Conservation (phyloP, 2,113 vertebrate genomes). For the Lathamus discolor region DNA sequence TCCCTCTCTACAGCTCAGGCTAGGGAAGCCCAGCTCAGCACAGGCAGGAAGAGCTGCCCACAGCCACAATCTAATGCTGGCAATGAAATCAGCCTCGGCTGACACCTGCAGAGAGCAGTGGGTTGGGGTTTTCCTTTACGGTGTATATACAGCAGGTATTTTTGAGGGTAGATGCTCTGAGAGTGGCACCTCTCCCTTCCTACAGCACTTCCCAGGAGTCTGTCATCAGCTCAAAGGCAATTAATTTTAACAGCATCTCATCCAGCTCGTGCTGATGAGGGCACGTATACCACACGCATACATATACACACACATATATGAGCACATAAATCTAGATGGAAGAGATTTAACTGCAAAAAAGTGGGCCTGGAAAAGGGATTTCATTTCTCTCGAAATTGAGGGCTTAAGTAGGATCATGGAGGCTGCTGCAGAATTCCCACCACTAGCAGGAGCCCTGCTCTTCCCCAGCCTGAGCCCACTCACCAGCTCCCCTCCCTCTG, state of each 20-base stretch:
- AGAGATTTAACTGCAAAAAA: background rate
- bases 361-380: background rate
- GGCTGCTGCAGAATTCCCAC: slow-evolving; percentile 9
- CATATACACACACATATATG: slow-evolving; percentile 39
- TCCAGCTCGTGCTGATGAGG: background rate
- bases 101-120: background rate
- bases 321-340: background rate
- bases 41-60: slow-evolving; percentile 3
- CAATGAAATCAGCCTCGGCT: background rate
- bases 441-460: slow-evolving; percentile 39
- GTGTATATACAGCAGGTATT: background rate
- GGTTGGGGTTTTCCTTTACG: background rate
- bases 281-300: background rate
- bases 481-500: background rate
- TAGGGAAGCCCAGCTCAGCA: background rate
- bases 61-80: background rate
- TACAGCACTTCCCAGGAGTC: background rate
- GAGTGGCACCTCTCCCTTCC: background rate
- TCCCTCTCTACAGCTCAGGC: slow-evolving; percentile 19
- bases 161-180: background rate
- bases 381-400: slow-evolving; percentile 48
- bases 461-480: background rate
- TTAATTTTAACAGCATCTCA: slow-evolving; percentile 21
- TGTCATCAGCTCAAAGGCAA: slow-evolving; percentile 22
- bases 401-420: slow-evolving; percentile 42